Evolutionary conservation across 53 echinoderm and acorn worm species (phyloP), one percentile per base, ranked within the genome.

Genomic region (Astropecten irregularis): DNA sequence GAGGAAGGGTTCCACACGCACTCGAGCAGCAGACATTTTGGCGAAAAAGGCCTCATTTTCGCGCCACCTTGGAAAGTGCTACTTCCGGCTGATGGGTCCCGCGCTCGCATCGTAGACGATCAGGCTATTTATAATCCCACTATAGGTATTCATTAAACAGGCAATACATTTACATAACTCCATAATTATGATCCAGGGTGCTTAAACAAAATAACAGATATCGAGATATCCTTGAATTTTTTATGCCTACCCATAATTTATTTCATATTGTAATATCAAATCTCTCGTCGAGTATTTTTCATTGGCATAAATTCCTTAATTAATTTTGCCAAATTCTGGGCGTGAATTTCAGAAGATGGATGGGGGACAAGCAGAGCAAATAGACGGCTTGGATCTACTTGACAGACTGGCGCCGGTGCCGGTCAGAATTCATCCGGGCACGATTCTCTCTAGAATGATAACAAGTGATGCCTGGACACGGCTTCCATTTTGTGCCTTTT

Each of bases 321-420:
- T 76, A 39, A 57, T 76, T 76, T 76, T 23, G 56, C n/a, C 56
- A 21, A 73, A 54, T 56, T 73, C 57, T 73, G 57, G 42, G 76
- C 76, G 58, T 58, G 40, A 57, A 57, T 74, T 76, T 58, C 9
- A 4, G 76, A 26, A 76, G 76, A 76, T 68, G 68, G 76, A 76
- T 57, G 13, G 57, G 74, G 40, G 56, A 26, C 14, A 37, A 1
- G 15, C 1, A 50, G 18, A 57, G 76, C 40, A 76, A 76, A 76
- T 40, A 76, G 40, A 42, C 59, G 55, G 38, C 38, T 58, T n/a
- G n/a, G n/a, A n/a, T n/a, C n/a, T n/a, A 22, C 76, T 76, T 76
- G 76, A 76, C 76, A 15, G 11, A 1, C 18, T 76, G 76, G 76
- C 76, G 76, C 76, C 69, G 47, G 39, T 15, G 39, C 56, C 50